Percentiles rank a stretch among this genome's conserved stretches.
Conservation (phyloP, 2,888 invertebrate genomes). For the Eristalinus sepulchralis region DNA sequence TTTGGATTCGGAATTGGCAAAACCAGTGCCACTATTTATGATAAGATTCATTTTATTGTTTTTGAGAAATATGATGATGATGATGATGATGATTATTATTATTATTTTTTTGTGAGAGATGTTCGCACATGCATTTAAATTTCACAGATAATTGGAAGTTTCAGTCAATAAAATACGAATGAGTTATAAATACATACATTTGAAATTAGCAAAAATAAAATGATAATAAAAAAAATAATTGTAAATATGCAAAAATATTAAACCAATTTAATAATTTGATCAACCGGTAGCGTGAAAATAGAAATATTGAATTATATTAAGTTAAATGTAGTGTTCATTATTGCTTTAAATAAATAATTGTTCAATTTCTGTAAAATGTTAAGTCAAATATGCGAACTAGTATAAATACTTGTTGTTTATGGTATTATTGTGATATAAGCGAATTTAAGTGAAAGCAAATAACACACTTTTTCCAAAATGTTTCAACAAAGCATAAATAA, state of each 20-base stretch:
- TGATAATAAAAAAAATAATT: not conserved
- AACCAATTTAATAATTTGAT: constrained; percentile 19
- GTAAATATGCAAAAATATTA: constrained; percentile 1
- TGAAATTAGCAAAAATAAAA: not conserved
- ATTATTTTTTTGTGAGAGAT: not conserved
- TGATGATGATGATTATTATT: constrained; percentile 22
- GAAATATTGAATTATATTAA: constrained; percentile 56
- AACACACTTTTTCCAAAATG: constrained; percentile 38
- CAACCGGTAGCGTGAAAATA: constrained; percentile 68
- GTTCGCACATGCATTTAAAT: not conserved
- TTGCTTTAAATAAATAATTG: constrained; percentile 2
- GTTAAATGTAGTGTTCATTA: not conserved
- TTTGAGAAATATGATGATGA: constrained; percentile 35
- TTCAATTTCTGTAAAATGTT: constrained; percentile 61
- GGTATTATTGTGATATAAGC: constrained; percentile 41
- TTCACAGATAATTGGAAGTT: not conserved
- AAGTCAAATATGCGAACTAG: not conserved
- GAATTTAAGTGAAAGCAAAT: constrained; percentile 52
- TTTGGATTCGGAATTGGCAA: constrained; percentile 92
- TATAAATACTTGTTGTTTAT: not conserved
- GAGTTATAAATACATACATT: not conserved
- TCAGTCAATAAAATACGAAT: not conserved
- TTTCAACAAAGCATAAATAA: constrained; percentile 49
- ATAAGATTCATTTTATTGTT: constrained; percentile 38
- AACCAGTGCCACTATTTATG: constrained; percentile 79